Conservation (phyloP, 2,113 vertebrate species). For the Ornithorhynchus anatinus region DNA sequence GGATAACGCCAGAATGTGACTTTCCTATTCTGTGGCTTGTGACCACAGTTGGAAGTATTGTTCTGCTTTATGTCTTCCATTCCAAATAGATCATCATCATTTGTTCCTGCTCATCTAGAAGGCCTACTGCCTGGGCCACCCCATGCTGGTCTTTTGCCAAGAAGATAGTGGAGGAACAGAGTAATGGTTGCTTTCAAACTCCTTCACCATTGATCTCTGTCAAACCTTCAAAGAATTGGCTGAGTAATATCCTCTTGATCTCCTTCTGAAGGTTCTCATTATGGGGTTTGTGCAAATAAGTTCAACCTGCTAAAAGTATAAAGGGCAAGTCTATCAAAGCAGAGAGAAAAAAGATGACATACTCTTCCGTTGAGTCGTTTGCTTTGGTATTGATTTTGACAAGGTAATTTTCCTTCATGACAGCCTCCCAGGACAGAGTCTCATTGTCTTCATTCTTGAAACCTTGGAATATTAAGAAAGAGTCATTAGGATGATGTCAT, state of each 20-base stretch:
- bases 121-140: too few relatives aligned
- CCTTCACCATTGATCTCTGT: too few relatives aligned
- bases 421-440: conserved; percentile 78
- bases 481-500: background rate
- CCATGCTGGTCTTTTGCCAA: too few relatives aligned
- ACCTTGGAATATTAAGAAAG: conserved; percentile 58
- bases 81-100: too few relatives aligned
- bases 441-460: conserved; percentile 74
- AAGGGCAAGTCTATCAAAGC: background rate
- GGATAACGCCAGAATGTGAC: too few relatives aligned
- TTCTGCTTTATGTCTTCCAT: too few relatives aligned
- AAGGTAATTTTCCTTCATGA: conserved; percentile 83
- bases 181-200: too few relatives aligned
- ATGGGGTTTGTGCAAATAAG: background rate
- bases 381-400: conserved; percentile 76
- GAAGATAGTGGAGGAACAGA: too few relatives aligned
- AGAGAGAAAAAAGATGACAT: conserved; percentile 27
- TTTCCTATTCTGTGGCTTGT: too few relatives aligned
- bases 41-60: too few relatives aligned
- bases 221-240: background rate
- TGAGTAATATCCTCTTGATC: background rate
- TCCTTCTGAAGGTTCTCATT: background rate
- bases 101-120: too few relatives aligned
- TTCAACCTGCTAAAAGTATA: accelerated
- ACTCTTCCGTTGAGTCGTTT: conserved; percentile 72